Conservation (phyloP, 1,140 invertebrate genomes). For the Heliconius eleuchia region DNA sequence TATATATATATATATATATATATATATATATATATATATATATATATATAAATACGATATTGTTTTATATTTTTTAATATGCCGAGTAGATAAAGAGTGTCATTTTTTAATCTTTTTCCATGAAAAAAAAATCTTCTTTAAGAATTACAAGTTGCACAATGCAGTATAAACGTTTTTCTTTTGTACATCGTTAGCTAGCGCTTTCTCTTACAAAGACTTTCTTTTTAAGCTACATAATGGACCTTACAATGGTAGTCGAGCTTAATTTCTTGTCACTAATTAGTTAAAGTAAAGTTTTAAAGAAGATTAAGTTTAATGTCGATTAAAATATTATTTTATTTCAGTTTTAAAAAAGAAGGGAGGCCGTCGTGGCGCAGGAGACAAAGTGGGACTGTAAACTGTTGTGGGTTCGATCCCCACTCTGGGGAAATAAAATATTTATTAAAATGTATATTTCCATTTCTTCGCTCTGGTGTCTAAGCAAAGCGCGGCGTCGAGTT, state of each 20-base stretch:
- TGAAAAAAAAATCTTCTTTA: background rate
- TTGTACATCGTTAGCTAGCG: background rate
- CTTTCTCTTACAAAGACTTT: background rate
- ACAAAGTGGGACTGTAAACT: too few relatives aligned
- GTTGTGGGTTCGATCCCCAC: too few relatives aligned
- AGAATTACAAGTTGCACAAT: background rate
- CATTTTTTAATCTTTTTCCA: background rate
- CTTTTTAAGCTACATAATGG: background rate
- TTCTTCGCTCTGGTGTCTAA: too few relatives aligned
- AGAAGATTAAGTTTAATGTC: background rate
- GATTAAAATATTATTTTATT: background rate
- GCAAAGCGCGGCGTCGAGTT: too few relatives aligned
- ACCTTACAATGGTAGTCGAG: background rate
- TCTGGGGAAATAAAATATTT: too few relatives aligned
- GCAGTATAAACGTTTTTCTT: slow-evolving; percentile 8
- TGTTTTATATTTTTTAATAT: background rate
- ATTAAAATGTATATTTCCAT: too few relatives aligned
- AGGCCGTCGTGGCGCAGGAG: too few relatives aligned
- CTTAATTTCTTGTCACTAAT: background rate
- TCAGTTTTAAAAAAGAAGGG: too few relatives aligned
- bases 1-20: too few relatives aligned
- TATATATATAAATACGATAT: too few relatives aligned
- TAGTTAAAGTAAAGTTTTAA: background rate
- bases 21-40: too few relatives aligned
- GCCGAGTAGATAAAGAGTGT: background rate